These are phyloP conservation scores for Muscicapa striata DNA, from an alignment of 2,797 vertebrate genomes.

Conservation along the genomic window DNA sequence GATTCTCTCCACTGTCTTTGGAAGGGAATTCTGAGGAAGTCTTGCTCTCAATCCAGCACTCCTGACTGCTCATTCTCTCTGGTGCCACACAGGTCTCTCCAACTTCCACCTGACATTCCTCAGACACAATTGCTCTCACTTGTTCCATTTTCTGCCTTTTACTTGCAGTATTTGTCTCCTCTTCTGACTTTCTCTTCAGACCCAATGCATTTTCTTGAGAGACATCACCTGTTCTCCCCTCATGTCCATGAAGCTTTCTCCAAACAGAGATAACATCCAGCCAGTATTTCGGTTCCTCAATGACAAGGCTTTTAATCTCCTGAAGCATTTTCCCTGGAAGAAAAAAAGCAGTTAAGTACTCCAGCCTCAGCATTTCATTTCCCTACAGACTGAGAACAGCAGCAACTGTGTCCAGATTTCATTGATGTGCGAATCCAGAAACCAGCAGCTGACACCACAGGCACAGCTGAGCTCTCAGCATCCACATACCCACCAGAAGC, in stretches of 20 bases:
- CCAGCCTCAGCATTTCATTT: background rate
- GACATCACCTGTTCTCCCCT: background rate
- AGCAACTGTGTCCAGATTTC: background rate
- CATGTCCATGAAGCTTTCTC: conserved; percentile 59
- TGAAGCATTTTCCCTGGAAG: conserved; percentile 70
- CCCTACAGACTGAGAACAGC: background rate
- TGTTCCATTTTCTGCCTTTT: conserved; percentile 65
- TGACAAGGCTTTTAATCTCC: conserved; percentile 79
- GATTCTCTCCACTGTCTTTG: background rate
- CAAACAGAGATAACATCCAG: conserved; percentile 75
- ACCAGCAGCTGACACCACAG: background rate
- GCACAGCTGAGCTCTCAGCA: background rate
- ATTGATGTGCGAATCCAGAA: background rate
- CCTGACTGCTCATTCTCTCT: background rate
- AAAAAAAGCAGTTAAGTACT: background rate
- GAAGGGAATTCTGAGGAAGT: background rate
- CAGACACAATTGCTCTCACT: background rate
- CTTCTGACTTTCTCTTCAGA: conserved; percentile 65
- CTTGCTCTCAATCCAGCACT: background rate
- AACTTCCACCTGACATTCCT: background rate
- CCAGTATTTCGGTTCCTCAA: conserved; percentile 78
- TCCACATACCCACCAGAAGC: background rate
- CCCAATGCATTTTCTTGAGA: background rate
- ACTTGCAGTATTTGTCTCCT: background rate
- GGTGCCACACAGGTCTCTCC: background rate